Evolutionary conservation across 2,888 invertebrate species (phyloP), one percentile per base, ranked within the genome.

Genomic region (Drosophila neutralis): DNA sequence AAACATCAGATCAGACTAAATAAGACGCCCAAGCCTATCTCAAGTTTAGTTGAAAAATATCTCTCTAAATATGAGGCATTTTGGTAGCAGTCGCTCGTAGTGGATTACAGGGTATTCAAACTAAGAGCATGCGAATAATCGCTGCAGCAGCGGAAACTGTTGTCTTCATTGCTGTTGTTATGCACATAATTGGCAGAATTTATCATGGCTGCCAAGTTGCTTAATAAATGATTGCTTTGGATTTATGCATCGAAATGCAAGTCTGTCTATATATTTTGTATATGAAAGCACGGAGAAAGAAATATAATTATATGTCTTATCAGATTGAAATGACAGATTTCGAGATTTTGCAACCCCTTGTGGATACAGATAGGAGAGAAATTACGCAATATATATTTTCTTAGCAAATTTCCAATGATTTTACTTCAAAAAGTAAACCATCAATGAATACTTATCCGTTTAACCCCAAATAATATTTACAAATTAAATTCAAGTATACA

Each of bases 131-230:
- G 7, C 13, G 27, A 57, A 35, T 56, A 56, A 33, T 63, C 35
- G 45, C 42, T 31, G 49, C 35, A 49, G 31, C 27, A 65, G 52
- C 56, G 87, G 69, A 73, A 78, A 18, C 24, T 24, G 24, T 15
- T 45, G 15, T 45, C 15, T 18, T 36, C 36, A 52, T 70, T 52
- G 56, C 62, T 60, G 40, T 57, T 67, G 58, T 58, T 33, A 48
- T 45, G 59, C 59, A 76, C 70, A 61, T 53, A 48, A 57, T 69
- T 63, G 21, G 65, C 56, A 77, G 60, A 31, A 69, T 40, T 51
- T 64, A 42, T 63, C 2, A 13, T 27, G 24, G 1, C 27, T 24
- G 11, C 15, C 78, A 78, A 78, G 75, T 31, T 21, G 38, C 45
- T 58, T 57, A 56, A 59, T 67, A 60, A 65, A 40, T 51, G 21